Base-by-base conservation (phyloP, 1,140 invertebrate species). In the Hypothenemus hampei region DNA sequence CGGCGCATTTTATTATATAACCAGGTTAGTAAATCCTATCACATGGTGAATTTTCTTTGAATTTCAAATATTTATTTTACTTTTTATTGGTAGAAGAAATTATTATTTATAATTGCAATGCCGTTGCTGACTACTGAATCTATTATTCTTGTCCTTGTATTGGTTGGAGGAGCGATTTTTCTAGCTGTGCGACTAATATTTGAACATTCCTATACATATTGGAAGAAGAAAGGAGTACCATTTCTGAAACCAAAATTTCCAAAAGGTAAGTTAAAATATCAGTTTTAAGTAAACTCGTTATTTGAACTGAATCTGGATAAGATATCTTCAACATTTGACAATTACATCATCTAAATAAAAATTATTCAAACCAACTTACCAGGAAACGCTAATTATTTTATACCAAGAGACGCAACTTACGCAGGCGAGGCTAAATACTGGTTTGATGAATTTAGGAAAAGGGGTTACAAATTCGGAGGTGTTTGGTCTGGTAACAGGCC, bases 371-470 rank as follows among this genome's bases (percentile, higher is more conserved):
- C 10, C 29, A 8, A 3, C 16, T 15, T 20, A 46, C 11, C 39
- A 55, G 52, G 52, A 7, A 55, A 55, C 18, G n/a, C 2, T 31
- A 55, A 55, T 19, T 21, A 39, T 20, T 26, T 18, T 10, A 35
- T 55, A 22, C 20, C 26, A n/a, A 10, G 18, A 6, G 44, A 55
- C 36, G 33, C 45, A 7, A 22, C 10, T 8, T 29, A 31, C 23
- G 10, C 16, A 26, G 7, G 40, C 20, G 33, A 51, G n/a, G 35
- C 31, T 4, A 19, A 35, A 7, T 26, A 58, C 0, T 61, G 65
- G 18, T 74, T 74, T 43, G 36, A 62, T 0, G 66, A 72, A 45
- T 67, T 67, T 3, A 61, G 63, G 3, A 60, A 63, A 8, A 63
- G 58, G 3, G 53, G 43, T 8, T 51, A 45, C 11, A 60, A 54